Evolutionary conservation across 2,113 vertebrate genomes (phyloP), one percentile per base, ranked within the genome.

Genomic region (Hiodon tergisus): DNA sequence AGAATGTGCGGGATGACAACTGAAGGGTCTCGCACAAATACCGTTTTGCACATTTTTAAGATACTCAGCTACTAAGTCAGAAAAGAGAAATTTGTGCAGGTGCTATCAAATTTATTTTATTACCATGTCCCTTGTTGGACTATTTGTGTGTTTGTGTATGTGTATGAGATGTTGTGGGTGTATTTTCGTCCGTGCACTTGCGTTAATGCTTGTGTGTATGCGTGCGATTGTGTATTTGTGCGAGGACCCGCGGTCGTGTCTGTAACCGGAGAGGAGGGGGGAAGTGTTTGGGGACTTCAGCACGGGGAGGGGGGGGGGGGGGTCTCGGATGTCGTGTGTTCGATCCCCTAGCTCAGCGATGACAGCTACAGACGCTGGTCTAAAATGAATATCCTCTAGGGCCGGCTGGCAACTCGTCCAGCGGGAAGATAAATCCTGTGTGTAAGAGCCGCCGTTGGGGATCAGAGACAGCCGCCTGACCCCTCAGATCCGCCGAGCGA

Each of bases 401-500:
- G 86, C 84, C 81, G 86, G 86, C 86, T 87, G 87, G 86, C 89
- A 86, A 87, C 87, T 87, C 84, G 87, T 89, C 88, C 89, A 87
- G 87, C 84, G 81, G 87, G 88, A 86, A 90, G 88, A 89, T 90
- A 92, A 90, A 92, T 90, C 89, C 88, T 86, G 87, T 87, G 88
- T 90, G 88, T 88, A 88, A 85, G 87, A 88, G 85, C 84, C 85
- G 86, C 86, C 86, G 85, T 87, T 84, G 87, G 88, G 85, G 87
- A 90, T 90, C 89, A 90, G 85, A 91, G 88, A 85, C 89, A 88
- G 87, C 88, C 87, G 86, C 82, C 85, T 89, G 90, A 90, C 89
- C 89, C 87, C 86, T 81, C 78, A 87, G 88, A 88, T 91, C 88
- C 84, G 81, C 80, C 66, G 83, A 85, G 85, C 85, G 88, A 89